A percentile compares a stretch with the other conserved stretches of the same genome.
Evolutionary conservation across 2,888 invertebrate species (phyloP).

Genomic region (Mythimna vitellina): DNA sequence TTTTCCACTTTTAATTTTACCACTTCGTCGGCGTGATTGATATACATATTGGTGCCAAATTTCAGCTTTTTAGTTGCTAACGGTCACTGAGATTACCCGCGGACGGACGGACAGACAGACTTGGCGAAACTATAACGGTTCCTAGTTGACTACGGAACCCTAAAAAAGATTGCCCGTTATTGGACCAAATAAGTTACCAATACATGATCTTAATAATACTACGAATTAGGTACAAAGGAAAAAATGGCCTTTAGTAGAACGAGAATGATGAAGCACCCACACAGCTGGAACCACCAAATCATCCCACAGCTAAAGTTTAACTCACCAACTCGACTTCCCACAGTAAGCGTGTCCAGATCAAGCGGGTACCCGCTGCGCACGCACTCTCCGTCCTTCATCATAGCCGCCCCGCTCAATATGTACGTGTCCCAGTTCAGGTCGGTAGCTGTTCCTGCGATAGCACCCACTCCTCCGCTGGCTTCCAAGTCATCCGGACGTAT

Average conservation of each 20-base stretch:
- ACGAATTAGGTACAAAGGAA: too few relatives aligned
- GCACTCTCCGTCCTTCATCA: constrained; percentile 97
- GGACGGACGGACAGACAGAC: too few relatives aligned
- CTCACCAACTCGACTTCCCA: constrained; percentile 94
- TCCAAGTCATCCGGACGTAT: constrained; percentile 97
- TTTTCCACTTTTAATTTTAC: too few relatives aligned
- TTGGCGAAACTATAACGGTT: too few relatives aligned
- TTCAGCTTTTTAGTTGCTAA: too few relatives aligned
- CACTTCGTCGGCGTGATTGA: too few relatives aligned
- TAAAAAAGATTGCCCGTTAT: too few relatives aligned
- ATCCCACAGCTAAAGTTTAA: neutral
- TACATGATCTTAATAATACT: too few relatives aligned
- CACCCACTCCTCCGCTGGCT: constrained; percentile 77
- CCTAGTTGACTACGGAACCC: too few relatives aligned
- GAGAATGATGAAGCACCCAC: neutral
- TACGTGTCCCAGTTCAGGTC: constrained; percentile 97
- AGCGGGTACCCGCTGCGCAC: constrained; percentile 96
- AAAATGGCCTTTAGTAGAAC: neutral
- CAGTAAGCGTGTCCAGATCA: constrained; percentile 95
- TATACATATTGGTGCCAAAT: too few relatives aligned
- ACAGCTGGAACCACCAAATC: neutral
- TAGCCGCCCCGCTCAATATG: constrained; percentile 97
- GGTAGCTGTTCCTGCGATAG: constrained; percentile 95
- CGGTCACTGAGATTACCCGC: too few relatives aligned
- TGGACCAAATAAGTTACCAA: too few relatives aligned